Evolutionary conservation across 2,888 invertebrate genomes (phyloP).

Genomic region (Linnaemya tessellans): DNA sequence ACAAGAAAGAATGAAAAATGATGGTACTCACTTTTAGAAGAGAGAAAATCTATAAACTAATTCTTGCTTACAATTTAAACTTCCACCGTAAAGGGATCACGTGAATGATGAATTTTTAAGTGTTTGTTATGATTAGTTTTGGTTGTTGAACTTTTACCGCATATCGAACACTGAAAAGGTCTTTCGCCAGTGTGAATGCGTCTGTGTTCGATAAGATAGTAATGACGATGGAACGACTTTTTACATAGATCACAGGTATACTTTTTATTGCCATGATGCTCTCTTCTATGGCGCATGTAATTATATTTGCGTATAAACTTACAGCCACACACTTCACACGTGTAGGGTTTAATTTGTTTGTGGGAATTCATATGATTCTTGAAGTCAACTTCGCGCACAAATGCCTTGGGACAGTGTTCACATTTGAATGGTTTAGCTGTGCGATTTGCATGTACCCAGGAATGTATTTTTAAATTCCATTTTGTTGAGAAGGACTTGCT

Average conservation of each 20-base stretch:
- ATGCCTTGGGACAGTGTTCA: conserved; percentile 91
- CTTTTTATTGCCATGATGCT: conserved; percentile 92
- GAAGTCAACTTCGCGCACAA: conserved; percentile 91
- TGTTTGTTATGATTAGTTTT: conserved; percentile 96
- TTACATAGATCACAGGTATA: conserved; percentile 90
- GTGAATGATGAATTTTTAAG: conserved; percentile 93
- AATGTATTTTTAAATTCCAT: conserved; percentile 94
- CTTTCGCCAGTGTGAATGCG: conserved; percentile 91
- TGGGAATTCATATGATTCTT: conserved; percentile 94
- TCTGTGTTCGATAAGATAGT: conserved; percentile 94
- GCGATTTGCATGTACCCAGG: conserved; percentile 94
- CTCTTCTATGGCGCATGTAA: conserved; percentile 92
- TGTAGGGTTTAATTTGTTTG: conserved; percentile 91
- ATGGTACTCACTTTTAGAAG: conserved; percentile 45
- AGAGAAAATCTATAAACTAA: conserved; percentile 20
- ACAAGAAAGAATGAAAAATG: conserved; percentile 31
- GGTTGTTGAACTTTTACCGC: conserved; percentile 94
- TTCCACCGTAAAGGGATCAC: conserved; percentile 94
- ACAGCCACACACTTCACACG: conserved; percentile 95
- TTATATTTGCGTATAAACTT: conserved; percentile 95
- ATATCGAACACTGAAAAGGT: conserved; percentile 93
- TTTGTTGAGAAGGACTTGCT: conserved; percentile 94
- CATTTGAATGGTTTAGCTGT: conserved; percentile 94
- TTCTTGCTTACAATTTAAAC: conserved; percentile 76
- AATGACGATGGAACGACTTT: conserved; percentile 93